phyloP scores from a whole-genome alignment of 1,140 invertebrate genomes.

The Eumaeus atala region DNA sequence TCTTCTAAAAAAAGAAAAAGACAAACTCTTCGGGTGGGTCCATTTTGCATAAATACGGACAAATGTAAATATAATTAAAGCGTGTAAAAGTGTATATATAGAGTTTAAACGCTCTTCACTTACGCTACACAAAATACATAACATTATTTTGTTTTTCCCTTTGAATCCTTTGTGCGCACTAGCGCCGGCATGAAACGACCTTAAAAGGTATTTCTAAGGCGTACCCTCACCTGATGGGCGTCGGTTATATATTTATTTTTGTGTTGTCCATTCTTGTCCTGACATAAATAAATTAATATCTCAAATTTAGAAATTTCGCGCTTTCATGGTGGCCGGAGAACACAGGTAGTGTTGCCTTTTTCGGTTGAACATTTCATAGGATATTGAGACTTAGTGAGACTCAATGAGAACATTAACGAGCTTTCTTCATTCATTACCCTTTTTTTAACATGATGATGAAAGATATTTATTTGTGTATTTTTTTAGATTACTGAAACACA shows the following conservation, averaged over 20 bases:
- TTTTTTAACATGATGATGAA: background rate
- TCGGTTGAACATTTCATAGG: background rate
- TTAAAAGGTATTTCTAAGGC: conserved; percentile 64
- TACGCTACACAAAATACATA: conserved; percentile 27
- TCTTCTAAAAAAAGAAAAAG: too few species aligned
- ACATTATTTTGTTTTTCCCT: conserved; percentile 60
- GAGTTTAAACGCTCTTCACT: conserved; percentile 26
- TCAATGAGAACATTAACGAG: conserved; percentile 3
- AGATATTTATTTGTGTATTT: too few species aligned
- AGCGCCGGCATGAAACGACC: conserved; percentile 66
- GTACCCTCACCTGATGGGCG: conserved; percentile 52
- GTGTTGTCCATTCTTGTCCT: conserved; percentile 65
- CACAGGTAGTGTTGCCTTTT: conserved; percentile 19
- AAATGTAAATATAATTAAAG: too few species aligned
- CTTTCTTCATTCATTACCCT: conserved; percentile 7
- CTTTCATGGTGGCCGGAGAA: conserved; percentile 54
- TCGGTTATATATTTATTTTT: conserved; percentile 71
- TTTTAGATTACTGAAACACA: too few species aligned
- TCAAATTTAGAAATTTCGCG: conserved; percentile 59
- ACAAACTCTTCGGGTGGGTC: too few species aligned
- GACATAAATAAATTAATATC: conserved; percentile 71
- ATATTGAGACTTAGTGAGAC: background rate
- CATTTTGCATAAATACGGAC: too few species aligned
- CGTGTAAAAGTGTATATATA: too few species aligned
- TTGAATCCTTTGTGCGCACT: conserved; percentile 66